Evolutionary conservation across 2,797 vertebrate genomes (phyloP).

Genomic region (Microctenopoma stevenorrisi): DNA sequence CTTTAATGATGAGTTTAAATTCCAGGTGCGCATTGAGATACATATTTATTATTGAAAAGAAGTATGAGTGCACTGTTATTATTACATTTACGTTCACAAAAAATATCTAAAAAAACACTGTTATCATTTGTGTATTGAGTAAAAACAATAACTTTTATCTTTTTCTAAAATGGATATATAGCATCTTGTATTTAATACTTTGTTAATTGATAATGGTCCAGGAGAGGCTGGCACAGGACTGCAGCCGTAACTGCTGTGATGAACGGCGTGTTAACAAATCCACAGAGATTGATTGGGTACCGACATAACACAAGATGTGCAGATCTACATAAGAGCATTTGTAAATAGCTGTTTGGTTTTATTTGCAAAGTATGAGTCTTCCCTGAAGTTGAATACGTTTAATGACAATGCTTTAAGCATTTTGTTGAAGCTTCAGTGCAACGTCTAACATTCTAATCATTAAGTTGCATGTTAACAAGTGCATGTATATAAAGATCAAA

Average conservation of each 20-base stretch:
- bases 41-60: slow-evolving; percentile 24
- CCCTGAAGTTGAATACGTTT: slow-evolving; percentile 59
- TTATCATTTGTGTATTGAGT: slow-evolving; percentile 33
- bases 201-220: slow-evolving; percentile 49
- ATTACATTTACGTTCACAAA: slow-evolving; percentile 44
- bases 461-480: slow-evolving; percentile 85
- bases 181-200: slow-evolving; percentile 45
- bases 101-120: slow-evolving; percentile 7
- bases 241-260: slow-evolving; percentile 24
- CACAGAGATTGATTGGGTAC: slow-evolving; percentile 35
- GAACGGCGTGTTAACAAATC: slow-evolving; percentile 42
- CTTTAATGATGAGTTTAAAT: slow-evolving; percentile 38
- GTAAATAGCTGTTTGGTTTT: slow-evolving; percentile 81
- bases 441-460: slow-evolving; percentile 78
- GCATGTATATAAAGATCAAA: slow-evolving; percentile 74
- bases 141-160: slow-evolving; percentile 20
- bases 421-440: slow-evolving; percentile 64
- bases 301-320: slow-evolving; percentile 18
- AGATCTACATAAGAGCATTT: slow-evolving; percentile 66
- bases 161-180: slow-evolving; percentile 22
- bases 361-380: slow-evolving; percentile 58
- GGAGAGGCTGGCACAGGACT: slow-evolving; percentile 47
- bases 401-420: slow-evolving; percentile 16
- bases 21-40: slow-evolving; percentile 30
- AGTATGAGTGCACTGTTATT: slow-evolving; percentile 26